Conservation (phyloP, 2,797 vertebrate species). For the Bucorvus abyssinicus region DNA sequence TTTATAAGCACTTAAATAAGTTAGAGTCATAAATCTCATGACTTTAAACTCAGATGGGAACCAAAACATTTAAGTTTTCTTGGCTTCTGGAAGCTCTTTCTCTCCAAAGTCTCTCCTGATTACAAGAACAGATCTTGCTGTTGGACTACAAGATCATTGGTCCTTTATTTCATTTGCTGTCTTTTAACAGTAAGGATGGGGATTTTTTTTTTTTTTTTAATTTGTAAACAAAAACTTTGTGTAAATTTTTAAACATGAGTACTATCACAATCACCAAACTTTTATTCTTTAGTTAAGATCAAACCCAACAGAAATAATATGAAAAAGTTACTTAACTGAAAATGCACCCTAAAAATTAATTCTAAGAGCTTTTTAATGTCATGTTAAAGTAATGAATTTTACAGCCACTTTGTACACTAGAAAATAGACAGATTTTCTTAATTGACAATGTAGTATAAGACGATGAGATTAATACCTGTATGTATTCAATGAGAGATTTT, state of each 20-base stretch:
- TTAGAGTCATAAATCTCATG: not conserved
- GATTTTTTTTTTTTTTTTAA: not conserved
- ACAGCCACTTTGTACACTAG: not conserved
- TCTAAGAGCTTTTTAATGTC: not conserved
- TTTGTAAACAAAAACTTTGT: not conserved
- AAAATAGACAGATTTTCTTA: not conserved
- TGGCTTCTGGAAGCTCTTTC: slow-evolving; percentile 11
- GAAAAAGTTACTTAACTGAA: not conserved
- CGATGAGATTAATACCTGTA: not conserved
- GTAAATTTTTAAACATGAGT: not conserved
- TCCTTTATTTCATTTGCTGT: not conserved
- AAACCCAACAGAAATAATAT: not conserved
- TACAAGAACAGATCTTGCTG: slow-evolving; percentile 9
- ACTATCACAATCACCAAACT: not conserved
- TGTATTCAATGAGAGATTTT: not conserved
- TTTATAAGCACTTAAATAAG: not conserved
- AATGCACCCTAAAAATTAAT: not conserved
- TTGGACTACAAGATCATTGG: not conserved
- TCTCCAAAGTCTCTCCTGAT: not conserved
- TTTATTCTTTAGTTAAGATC: not conserved
- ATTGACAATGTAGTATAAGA: not conserved
- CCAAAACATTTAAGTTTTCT: not conserved
- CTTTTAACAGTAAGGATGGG: not conserved
- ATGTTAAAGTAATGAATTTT: not conserved
- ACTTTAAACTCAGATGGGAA: slow-evolving; percentile 9